Evolutionary conservation across 2,797 vertebrate species (phyloP), one percentile per base, ranked within the genome.

Genomic region (Micropoecilia bifurca): DNA sequence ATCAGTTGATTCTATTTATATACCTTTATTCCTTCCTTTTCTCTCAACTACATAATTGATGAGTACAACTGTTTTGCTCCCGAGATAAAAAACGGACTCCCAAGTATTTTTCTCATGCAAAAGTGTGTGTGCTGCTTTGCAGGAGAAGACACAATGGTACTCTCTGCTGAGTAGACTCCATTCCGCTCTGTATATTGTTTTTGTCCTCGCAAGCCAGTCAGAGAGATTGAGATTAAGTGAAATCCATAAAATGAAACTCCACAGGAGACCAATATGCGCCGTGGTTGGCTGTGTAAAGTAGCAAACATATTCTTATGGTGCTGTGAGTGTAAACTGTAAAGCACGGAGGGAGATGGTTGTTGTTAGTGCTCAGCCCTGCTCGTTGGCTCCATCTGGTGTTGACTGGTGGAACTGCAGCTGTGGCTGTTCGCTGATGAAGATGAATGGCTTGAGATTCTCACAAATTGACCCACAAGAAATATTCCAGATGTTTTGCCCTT

Each of bases 41-140:
- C 73, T 46, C 63, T 80, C 33, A 76, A 73, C 87, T 94, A 73
- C 84, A 94, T 85, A 89, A 92, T 94, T 91, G 75, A 93, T 92
- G 83, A 25, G 73, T 50, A 66, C 50, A 81, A 74, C 74, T 74
- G 43, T 87, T 87, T 87, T 47, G 53, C 71, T 48, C 80, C 92
- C 89, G 87, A 47, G 50, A 87, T 89, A 90, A 76, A 45, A 75
- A 77, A 75, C 55, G 14, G 41, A 25, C 68, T 45, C 14, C 25
- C 25, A 45, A 69, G 66, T 71, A 12, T 46, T 85, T 85, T 89
- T 81, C 80, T 43, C 61, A 0, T 45, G 57, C 12, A 57, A 14
- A 9, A 13, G 30, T 5, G 22, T 36, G 33, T 25, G 9, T 39
- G 72, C 76, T 63, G 46, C 47, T 30, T 53, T 16, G 46, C 59